Evolutionary conservation across 1,140 invertebrate genomes (phyloP), one percentile per base, ranked within the genome.

Genomic region (Formica exsecta): DNA sequence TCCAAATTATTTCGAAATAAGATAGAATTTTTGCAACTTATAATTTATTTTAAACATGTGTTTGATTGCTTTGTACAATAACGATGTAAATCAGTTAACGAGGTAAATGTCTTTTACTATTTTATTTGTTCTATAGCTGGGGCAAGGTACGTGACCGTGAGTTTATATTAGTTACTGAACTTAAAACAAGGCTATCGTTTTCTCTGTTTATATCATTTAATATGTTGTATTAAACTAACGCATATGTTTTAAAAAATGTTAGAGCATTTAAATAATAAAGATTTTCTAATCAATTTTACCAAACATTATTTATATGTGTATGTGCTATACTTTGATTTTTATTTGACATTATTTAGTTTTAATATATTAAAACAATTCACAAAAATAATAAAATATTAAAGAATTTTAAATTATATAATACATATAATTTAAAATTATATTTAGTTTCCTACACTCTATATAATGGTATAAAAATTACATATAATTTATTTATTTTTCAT

Each of bases 91-190:
- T 73, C 61, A 71, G 65, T 59, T 71, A 83, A 83, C 29, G 54
- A 83, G 68, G 5, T 73, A 44, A 81, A 59, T 19, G 68, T 36
- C 38, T 68, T 36, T 83, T 61, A 73, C 9, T 62, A 83, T 74
- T 74, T 83, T 4, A 73, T 61, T 38, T 8, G 68, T 62, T 74
- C 68, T 83, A 83, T 83, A 83, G 68, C 16, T 71, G 38, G 36
- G 38, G 36, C 9, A 16, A n/a, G 68, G 38, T 62, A 73, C 32
- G 25, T 57, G 48, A 59, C 48, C 54, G 38, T 83, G 79, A 44
- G 25, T 81, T 44, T 73, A 32, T 59, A 44, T 66, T 64, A 76
- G 36, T 76, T 41, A 76, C 66, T 19, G 62, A n/a, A 77, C 51
- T 61, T 41, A 22, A 68, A 51, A 22, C 54, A 51, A 79, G 11